These are phyloP conservation scores for Mactromeris polynyma DNA, from an alignment of 2,888 invertebrate species.

Conservation along the genomic window DNA sequence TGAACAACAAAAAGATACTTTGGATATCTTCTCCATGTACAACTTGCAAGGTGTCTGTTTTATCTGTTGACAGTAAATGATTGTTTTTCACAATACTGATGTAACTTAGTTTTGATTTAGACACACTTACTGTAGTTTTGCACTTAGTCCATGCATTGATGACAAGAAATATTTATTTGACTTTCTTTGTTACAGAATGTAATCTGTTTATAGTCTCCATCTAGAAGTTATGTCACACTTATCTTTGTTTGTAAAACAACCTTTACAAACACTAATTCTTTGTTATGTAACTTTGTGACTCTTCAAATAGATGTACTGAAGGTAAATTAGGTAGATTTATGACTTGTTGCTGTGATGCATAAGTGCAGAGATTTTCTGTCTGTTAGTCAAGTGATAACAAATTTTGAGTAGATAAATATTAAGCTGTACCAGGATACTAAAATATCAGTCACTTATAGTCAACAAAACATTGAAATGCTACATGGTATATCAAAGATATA, in stretches of 20 bases:
- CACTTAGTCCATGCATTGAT: too few relatives aligned
- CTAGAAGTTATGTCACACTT: constrained; percentile 13
- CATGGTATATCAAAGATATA: too few relatives aligned
- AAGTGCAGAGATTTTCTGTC: background rate
- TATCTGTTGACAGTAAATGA: too few relatives aligned
- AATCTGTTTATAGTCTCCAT: background rate
- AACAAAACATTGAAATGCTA: too few relatives aligned
- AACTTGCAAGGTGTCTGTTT: too few relatives aligned
- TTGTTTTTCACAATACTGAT: too few relatives aligned
- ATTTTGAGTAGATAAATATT: background rate
- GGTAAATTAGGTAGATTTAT: constrained; percentile 29
- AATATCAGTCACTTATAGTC: too few relatives aligned
- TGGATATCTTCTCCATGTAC: too few relatives aligned
- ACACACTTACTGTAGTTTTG: too few relatives aligned
- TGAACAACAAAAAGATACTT: too few relatives aligned
- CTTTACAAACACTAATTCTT: constrained; percentile 28
- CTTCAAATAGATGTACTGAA: constrained; percentile 18
- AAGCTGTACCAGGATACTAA: too few relatives aligned
- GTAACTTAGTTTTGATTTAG: too few relatives aligned
- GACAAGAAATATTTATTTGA: background rate
- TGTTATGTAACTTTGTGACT: constrained; percentile 26
- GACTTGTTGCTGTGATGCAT: background rate
- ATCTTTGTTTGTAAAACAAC: constrained; percentile 22
- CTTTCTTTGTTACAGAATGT: background rate
- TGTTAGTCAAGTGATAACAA: background rate